These are phyloP conservation scores for Andrena cerasifolii DNA, from an alignment of 1,140 invertebrate genomes.

Conservation along the genomic window DNA sequence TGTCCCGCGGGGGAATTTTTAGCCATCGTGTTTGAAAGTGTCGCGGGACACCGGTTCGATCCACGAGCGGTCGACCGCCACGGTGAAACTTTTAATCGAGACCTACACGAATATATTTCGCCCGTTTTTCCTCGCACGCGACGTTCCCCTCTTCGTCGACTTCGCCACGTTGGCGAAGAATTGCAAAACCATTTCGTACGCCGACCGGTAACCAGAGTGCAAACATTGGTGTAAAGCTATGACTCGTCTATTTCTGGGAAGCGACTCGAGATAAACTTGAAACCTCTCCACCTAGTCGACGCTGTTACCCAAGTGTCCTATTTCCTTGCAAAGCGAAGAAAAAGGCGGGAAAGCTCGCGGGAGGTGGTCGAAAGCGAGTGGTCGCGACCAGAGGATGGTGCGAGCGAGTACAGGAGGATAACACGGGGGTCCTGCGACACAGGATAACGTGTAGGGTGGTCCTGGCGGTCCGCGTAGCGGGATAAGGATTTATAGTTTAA, in stretches of 20 bases:
- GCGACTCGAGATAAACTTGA: no score
- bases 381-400: no score
- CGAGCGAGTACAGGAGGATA: no score
- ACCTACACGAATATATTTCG: constrained; percentile 9
- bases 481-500: constrained; percentile 83
- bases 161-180: not conserved
- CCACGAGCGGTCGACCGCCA: constrained; percentile 6
- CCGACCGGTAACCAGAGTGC: not conserved
- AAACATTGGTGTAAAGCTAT: no score
- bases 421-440: constrained; percentile 63
- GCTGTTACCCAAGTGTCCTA: no score
- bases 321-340: no score
- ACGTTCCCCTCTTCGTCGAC: not conserved
- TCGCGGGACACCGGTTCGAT: constrained; percentile 6
- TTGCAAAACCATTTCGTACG: not conserved
- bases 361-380: no score
- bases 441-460: constrained; percentile 58
- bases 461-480: constrained; percentile 74
- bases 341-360: no score
- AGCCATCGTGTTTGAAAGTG: constrained; percentile 11
- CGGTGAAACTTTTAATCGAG: constrained; percentile 24
- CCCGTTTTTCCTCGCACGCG: not conserved
- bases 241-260: no score
- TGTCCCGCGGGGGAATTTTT: constrained; percentile 18
- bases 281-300: no score